Percentiles rank a stretch among this genome's conserved stretches.
These are phyloP conservation scores for Paraescarpia echinospica DNA, from an alignment of 1,140 invertebrate species.

Conservation along the genomic window DNA sequence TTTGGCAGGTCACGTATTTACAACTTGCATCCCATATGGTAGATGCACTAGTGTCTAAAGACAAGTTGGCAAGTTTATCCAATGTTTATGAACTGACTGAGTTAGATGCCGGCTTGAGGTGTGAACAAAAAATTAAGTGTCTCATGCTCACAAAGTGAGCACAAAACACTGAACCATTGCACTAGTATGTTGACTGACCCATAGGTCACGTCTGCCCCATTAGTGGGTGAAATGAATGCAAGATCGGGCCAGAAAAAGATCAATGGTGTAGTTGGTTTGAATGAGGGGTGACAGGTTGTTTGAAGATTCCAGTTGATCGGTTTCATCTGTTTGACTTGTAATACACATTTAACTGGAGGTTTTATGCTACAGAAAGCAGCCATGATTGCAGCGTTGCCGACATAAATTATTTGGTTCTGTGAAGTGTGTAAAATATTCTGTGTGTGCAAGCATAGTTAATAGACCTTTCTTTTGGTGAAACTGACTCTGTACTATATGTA, in stretches of 20 bases:
- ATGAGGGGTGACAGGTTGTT: neutral
- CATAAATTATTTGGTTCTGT: too few relatives aligned
- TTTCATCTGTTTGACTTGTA: neutral
- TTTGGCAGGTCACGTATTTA: too few relatives aligned
- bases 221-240: neutral
- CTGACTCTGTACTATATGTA: too few relatives aligned
- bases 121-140: too few relatives aligned
- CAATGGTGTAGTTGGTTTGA: neutral
- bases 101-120: too few relatives aligned
- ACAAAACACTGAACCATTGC: neutral
- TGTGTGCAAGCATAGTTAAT: neutral
- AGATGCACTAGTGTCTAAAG: too few relatives aligned
- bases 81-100: too few relatives aligned
- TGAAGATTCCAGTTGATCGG: neutral
- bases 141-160: neutral
- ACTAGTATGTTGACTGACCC: neutral
- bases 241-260: neutral
- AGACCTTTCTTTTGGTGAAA: neutral
- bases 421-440: neutral
- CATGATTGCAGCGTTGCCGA: too few relatives aligned
- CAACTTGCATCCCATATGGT: too few relatives aligned
- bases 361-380: neutral
- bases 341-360: neutral
- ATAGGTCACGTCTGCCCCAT: neutral
- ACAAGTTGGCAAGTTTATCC: too few relatives aligned